Conservation (phyloP, 2,888 invertebrate species). For the Chironomus riparius region DNA sequence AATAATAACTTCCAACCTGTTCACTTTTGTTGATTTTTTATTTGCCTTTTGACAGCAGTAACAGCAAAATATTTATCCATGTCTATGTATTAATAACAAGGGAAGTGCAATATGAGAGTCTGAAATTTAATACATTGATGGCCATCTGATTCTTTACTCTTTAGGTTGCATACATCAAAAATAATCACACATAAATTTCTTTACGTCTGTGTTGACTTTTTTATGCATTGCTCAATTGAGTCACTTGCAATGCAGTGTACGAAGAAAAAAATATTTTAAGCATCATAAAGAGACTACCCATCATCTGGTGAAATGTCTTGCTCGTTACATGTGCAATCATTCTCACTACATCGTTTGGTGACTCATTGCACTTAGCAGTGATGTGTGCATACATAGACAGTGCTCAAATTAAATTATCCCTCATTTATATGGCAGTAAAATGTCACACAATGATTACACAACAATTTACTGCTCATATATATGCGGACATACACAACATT, state of each 20-base stretch:
- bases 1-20: too few relatives aligned
- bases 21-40: too few relatives aligned
- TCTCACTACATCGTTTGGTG: background rate
- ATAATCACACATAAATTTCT: too few relatives aligned
- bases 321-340: background rate
- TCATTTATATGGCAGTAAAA: background rate
- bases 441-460: constrained; percentile 7
- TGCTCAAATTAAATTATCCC: constrained; percentile 14
- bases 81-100: too few relatives aligned
- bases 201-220: too few relatives aligned
- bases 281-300: constrained; percentile 4
- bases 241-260: background rate
- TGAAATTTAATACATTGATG: too few relatives aligned
- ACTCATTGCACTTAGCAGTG: background rate
- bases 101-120: too few relatives aligned
- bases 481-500: background rate
- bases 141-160: too few relatives aligned
- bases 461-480: constrained; percentile 8
- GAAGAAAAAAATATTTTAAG: background rate
- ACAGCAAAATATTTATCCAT: too few relatives aligned
- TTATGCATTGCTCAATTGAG: background rate
- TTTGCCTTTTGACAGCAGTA: too few relatives aligned
- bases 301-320: constrained; percentile 4
- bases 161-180: too few relatives aligned
- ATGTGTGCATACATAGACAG: background rate